A percentile compares a stretch with the other conserved stretches of the same genome.
Evolutionary conservation across 2,888 invertebrate species (phyloP).

Genomic region (Brachyptera risi): DNA sequence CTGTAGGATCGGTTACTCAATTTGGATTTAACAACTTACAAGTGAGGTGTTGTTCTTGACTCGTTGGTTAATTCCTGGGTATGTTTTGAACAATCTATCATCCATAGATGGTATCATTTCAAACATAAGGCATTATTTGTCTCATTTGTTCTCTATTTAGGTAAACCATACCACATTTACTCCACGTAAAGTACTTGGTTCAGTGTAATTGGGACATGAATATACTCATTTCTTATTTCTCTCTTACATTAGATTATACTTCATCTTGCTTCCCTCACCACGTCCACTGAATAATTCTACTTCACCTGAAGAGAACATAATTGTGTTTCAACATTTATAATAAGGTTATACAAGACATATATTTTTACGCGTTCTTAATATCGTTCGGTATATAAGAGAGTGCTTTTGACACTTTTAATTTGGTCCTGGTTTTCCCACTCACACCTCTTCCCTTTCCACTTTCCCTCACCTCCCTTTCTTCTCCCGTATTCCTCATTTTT

Average conservation of each 20-base stretch:
- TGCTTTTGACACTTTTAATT: constrained; percentile 35
- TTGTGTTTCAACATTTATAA: background rate
- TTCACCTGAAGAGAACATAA: background rate
- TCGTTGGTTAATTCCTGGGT: too few relatives aligned
- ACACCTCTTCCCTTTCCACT: constrained; percentile 7
- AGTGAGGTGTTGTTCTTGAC: too few relatives aligned
- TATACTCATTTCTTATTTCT: too few relatives aligned
- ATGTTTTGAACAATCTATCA: too few relatives aligned
- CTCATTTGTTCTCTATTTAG: too few relatives aligned
- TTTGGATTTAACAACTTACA: too few relatives aligned
- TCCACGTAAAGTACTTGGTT: too few relatives aligned
- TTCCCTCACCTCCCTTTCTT: constrained; percentile 16
- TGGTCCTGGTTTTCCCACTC: constrained; percentile 20
- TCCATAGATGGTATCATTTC: too few relatives aligned
- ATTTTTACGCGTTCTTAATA: constrained; percentile 9
- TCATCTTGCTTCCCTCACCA: background rate
- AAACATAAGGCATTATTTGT: too few relatives aligned
- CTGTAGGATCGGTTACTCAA: too few relatives aligned
- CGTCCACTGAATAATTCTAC: constrained; percentile 3
- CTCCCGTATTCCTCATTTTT: constrained; percentile 19
- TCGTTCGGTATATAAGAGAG: constrained; percentile 24
- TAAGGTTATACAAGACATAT: constrained; percentile 19
- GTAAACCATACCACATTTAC: too few relatives aligned
- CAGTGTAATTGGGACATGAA: too few relatives aligned
- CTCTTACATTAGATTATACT: background rate